Percentiles rank a stretch among this genome's conserved stretches.
These are phyloP conservation scores for Saccopteryx leptura DNA, from an alignment of 2,113 vertebrate genomes.

Conservation along the genomic window DNA sequence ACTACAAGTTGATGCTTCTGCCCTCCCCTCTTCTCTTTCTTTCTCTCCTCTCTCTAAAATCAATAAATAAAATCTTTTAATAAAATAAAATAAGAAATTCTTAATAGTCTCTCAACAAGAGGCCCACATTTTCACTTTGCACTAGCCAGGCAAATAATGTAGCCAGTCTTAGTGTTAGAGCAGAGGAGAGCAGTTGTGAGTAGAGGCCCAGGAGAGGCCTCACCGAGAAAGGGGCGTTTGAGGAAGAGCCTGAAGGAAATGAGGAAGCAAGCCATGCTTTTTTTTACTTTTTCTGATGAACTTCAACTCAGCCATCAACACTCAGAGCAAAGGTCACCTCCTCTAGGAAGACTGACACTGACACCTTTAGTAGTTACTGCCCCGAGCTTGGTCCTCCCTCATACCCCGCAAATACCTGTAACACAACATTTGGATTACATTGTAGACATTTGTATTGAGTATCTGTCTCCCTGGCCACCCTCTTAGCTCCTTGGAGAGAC, in stretches of 20 bases:
- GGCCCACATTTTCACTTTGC: background rate
- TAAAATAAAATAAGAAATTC: background rate
- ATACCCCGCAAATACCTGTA: background rate
- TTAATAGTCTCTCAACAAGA: background rate
- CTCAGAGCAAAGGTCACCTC: background rate
- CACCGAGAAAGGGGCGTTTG: background rate
- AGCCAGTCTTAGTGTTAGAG: background rate
- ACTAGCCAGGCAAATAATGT: background rate
- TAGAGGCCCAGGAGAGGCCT: background rate
- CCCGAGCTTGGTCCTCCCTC: background rate
- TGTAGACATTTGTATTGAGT: background rate
- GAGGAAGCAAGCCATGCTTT: background rate
- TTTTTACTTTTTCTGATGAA: background rate
- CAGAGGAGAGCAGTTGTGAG: background rate
- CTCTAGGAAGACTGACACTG: background rate
- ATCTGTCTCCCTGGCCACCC: background rate
- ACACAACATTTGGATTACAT: background rate
- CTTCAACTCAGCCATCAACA: background rate
- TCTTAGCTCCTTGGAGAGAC: background rate
- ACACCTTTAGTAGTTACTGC: background rate
- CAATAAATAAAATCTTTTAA: too few species aligned
- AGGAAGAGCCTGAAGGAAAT: background rate
- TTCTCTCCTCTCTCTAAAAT: too few species aligned
- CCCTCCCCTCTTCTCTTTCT: too few species aligned
- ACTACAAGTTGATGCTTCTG: too few species aligned